These are phyloP conservation scores for Hemibagrus wyckioides DNA, from an alignment of 2,113 vertebrate genomes.

Conservation along the genomic window DNA sequence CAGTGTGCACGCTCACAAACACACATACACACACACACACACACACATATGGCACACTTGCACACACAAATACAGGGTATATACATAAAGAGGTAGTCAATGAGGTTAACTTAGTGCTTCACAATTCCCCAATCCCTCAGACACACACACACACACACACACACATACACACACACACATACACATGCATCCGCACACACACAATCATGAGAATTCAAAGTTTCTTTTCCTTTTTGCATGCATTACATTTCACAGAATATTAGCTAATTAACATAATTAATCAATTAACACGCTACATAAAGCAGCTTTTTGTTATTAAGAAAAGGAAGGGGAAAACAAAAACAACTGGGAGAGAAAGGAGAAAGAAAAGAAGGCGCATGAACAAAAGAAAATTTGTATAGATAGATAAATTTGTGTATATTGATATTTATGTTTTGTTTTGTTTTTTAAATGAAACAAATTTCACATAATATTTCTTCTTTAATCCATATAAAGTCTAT, in stretches of 20 bases:
- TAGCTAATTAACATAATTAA: background rate
- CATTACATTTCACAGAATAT: background rate
- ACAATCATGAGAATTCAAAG: too few species aligned
- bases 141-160: background rate
- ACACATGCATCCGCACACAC: too few species aligned
- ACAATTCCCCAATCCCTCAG: background rate
- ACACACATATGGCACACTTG: background rate
- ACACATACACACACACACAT: too few species aligned
- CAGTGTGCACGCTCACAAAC: background rate
- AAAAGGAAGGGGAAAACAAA: background rate
- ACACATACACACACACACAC: background rate
- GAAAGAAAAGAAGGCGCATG: too few species aligned
- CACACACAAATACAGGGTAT: background rate
- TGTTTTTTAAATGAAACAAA: too few species aligned
- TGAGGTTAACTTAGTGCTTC: background rate
- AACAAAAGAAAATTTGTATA: too few species aligned
- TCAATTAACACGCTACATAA: background rate
- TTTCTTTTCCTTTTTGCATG: background rate
- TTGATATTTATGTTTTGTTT: too few species aligned
- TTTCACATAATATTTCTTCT: too few species aligned
- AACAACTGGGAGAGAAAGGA: background rate
- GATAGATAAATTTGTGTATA: too few species aligned
- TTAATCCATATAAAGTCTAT: too few species aligned
- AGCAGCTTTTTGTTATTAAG: background rate
- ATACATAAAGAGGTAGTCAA: background rate